A percentile compares a stretch with the other conserved stretches of the same genome.
Conservation (phyloP, 1,140 invertebrate genomes). For the Pogonognathellus flavescens region DNA sequence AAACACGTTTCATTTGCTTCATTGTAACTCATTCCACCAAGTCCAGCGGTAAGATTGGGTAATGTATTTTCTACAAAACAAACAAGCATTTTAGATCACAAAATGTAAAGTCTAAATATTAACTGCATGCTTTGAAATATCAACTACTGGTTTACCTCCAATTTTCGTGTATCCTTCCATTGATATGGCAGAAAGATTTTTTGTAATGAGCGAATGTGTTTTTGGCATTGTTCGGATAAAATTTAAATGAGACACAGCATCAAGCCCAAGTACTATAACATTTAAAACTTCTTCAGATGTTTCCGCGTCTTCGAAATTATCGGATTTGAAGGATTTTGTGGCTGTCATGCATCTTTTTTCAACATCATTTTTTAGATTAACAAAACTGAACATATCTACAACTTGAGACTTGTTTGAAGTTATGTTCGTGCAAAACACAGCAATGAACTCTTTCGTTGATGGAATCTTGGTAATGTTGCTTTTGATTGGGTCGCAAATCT, state of each 20-base stretch:
- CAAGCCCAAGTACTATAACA: conserved; percentile 73
- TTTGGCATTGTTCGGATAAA: conserved; percentile 74
- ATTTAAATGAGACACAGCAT: conserved; percentile 75
- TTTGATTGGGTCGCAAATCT: conserved; percentile 12
- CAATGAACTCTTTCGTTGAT: conserved; percentile 58
- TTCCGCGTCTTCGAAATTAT: background rate
- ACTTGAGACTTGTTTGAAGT: conserved; percentile 70
- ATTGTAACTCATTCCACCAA: conserved; percentile 76
- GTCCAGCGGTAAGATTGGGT: conserved; percentile 81
- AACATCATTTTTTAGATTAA: conserved; percentile 69
- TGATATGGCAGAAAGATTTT: conserved; percentile 68
- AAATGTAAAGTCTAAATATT: no score
- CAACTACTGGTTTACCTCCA: conserved; percentile 58
- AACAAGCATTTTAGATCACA: background rate
- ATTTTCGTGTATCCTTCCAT: conserved; percentile 69
- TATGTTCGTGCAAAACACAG: background rate
- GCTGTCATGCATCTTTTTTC: conserved; percentile 67
- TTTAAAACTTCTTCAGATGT: background rate
- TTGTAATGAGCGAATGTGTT: conserved; percentile 71
- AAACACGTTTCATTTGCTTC: conserved; percentile 72
- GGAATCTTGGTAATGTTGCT: conserved; percentile 42
- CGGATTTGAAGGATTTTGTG: background rate
- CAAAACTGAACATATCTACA: conserved; percentile 79
- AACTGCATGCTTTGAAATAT: background rate
- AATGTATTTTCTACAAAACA: conserved; percentile 79